A percentile compares a stretch with the other conserved stretches of the same genome.
These are phyloP conservation scores for Pungitius pungitius DNA, from an alignment of 2,113 vertebrate genomes.

Conservation along the genomic window DNA sequence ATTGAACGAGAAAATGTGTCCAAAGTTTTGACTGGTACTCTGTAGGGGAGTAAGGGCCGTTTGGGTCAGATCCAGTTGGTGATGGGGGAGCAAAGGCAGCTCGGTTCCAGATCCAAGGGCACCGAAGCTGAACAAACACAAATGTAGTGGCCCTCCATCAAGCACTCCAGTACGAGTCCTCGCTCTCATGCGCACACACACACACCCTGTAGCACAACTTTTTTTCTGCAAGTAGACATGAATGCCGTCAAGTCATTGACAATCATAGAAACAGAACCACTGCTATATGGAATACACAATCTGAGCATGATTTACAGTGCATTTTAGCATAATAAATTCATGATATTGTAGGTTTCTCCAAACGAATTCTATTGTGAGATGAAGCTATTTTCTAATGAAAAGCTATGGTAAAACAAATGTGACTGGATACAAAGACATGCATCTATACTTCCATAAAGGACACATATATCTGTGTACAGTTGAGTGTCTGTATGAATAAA, in stretches of 20 bases:
- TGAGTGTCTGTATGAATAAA: background rate
- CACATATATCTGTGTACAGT: background rate
- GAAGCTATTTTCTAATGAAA: background rate
- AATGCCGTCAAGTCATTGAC: background rate
- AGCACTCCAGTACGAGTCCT: conserved; percentile 21
- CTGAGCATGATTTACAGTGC: background rate
- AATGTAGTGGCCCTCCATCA: conserved; percentile 67
- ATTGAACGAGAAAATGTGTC: too few relatives aligned
- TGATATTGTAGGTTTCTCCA: background rate
- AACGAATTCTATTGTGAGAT: background rate
- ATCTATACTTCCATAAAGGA: background rate
- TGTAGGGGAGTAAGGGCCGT: conserved; percentile 28
- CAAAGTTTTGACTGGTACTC: background rate
- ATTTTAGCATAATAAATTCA: background rate
- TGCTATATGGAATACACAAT: background rate
- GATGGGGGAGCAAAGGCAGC: conserved; percentile 63
- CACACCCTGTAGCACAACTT: conserved; percentile 13
- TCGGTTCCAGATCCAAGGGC: conserved; percentile 51
- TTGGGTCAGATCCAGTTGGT: conserved; percentile 40
- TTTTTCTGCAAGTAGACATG: background rate
- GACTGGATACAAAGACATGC: background rate
- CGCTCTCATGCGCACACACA: conserved; percentile 7
- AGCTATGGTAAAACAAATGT: background rate
- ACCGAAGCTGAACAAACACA: conserved; percentile 69
- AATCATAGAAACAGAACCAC: background rate